Percentiles rank a stretch among this genome's conserved stretches.
Evolutionary conservation across 2,113 vertebrate genomes (phyloP).

Genomic region (Recurvirostra avosetta): DNA sequence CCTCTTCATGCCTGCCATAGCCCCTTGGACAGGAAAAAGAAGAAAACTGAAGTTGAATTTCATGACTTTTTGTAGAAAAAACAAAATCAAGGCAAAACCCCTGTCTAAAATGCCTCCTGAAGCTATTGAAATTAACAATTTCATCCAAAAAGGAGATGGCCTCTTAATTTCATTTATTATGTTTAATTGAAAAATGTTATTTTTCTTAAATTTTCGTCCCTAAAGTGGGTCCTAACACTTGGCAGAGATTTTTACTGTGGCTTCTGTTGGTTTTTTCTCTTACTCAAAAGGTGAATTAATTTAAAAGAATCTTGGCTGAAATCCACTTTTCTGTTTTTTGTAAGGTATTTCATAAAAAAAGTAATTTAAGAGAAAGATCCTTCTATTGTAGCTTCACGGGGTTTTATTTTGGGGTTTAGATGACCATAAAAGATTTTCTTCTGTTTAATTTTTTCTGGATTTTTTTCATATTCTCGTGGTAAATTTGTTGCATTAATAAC

Average conservation of each 20-base stretch:
- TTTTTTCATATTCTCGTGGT: background rate
- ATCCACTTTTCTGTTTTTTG: background rate
- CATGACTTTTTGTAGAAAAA: background rate
- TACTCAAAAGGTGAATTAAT: background rate
- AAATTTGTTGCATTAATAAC: background rate
- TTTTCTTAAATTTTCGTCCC: background rate
- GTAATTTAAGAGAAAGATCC: background rate
- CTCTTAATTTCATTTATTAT: background rate
- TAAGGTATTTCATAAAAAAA: background rate
- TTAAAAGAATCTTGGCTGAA: background rate
- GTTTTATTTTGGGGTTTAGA: background rate
- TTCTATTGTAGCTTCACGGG: background rate
- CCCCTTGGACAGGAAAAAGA: background rate
- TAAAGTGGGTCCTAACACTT: background rate
- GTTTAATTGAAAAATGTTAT: background rate
- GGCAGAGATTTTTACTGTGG: background rate
- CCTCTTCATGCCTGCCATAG: background rate
- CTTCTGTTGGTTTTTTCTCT: background rate
- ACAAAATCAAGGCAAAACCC: background rate
- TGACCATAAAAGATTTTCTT: background rate
- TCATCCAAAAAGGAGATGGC: background rate
- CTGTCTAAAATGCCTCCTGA: background rate
- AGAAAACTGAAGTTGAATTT: background rate
- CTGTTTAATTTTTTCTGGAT: background rate
- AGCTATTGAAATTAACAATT: background rate